A percentile compares a stretch with the other conserved stretches of the same genome.
Evolutionary conservation across 2,113 vertebrate species (phyloP).

Genomic region (Lampris incognitus): DNA sequence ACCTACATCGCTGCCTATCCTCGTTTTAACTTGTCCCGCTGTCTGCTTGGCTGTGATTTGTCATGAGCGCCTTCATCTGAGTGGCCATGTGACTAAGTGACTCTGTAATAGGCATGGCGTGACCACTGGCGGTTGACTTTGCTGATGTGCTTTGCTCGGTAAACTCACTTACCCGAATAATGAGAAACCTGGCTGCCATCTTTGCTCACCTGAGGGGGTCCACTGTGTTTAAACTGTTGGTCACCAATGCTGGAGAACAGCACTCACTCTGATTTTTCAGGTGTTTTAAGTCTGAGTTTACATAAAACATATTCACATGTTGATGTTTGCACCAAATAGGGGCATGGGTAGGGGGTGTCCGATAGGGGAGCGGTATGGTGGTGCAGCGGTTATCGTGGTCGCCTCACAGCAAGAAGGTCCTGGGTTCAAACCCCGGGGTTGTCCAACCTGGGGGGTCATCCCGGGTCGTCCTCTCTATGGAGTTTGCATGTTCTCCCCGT

Average conservation of each 20-base stretch:
- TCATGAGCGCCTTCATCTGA: conserved; percentile 30
- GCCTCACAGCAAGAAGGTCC: no score
- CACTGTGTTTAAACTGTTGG: conserved; percentile 17
- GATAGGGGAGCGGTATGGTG: no score
- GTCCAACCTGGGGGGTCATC: no score
- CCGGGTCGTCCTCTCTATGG: no score
- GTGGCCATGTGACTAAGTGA: conserved; percentile 32
- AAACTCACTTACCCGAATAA: conserved; percentile 31
- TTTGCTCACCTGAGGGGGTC: conserved; percentile 37
- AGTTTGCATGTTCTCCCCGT: no score
- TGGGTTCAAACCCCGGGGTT: no score
- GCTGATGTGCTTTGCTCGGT: conserved; percentile 34
- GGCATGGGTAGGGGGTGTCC: no score
- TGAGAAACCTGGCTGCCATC: conserved; percentile 23
- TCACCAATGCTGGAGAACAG: conserved; percentile 7
- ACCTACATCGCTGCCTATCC: not conserved
- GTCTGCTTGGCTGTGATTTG: conserved; percentile 45
- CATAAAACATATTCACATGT: not conserved
- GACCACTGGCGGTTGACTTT: conserved; percentile 21
- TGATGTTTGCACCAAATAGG: no score
- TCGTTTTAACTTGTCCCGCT: conserved; percentile 4
- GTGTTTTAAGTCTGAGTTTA: not conserved
- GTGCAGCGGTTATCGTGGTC: no score
- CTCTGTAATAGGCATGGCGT: conserved; percentile 28
- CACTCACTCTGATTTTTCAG: not conserved